Base-by-base conservation (phyloP, 1,140 invertebrate species). In the Eumeta japonica region DNA sequence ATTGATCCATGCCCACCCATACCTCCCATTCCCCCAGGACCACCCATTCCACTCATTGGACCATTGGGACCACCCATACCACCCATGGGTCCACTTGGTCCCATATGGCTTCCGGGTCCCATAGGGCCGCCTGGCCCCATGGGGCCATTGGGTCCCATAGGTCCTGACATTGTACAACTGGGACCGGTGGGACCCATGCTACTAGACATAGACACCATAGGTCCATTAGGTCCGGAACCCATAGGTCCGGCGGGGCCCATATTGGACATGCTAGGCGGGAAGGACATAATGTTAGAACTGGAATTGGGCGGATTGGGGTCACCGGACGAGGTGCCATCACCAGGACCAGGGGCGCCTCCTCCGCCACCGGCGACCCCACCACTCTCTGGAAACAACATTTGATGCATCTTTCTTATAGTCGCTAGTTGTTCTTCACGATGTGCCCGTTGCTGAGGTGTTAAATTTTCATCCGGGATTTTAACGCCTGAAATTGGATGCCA, bases 401-500 rank as follows among this genome's bases (percentile, higher is more conserved):
- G 87, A 50, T 94, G 88, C 83, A 98, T 92, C 78, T 94, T 94
- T 35, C 89, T 81, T 41, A 98, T 80, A 24, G 87, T 92, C 3
- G 92, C 93, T 15, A 97, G 76, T 51, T 94, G 89, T 62, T 93
- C 90, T 72, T 95, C 92, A 37, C 94, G 79, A 56, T 94, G 91
- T 39, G 94, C 90, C 35, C 92, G 81, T 68, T 98, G 94, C 70
- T 97, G 91, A 15, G 94, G 93, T 36, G 94, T 98, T 45, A 97
- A 78, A 74, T 97, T 94, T 78, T 97, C 94, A 78, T 97, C 92
- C 41, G 93, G 93, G 52, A 94, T 87, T 81, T 94, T 92, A 9
- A 92, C 88, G 55, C 88, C 88, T 78, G 83, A 28, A 38, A 53
- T 18, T 31, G n/a, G 28, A 32, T 35, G 30, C 18, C 18, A 17